Conservation (phyloP, 2,888 invertebrate genomes). For the Notodonta ziczac region DNA sequence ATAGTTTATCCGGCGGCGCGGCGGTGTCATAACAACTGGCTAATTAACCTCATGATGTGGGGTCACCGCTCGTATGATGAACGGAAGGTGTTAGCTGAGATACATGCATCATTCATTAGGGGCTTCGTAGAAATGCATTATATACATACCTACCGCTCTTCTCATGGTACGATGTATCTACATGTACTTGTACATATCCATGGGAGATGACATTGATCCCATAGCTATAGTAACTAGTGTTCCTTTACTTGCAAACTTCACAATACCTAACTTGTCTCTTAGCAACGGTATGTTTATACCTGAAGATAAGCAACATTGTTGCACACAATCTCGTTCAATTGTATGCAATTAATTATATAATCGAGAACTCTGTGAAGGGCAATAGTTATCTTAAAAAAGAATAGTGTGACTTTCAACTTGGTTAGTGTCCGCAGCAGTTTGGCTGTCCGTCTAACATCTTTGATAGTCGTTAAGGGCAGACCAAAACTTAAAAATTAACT, state of each 20-base stretch:
- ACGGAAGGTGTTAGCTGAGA: not conserved
- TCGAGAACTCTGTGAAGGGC: not conserved
- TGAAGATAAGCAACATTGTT: constrained; percentile 1
- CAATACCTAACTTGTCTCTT: not conserved
- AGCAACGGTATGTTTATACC: not conserved
- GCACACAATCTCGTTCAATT: not conserved
- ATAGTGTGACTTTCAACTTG: not conserved
- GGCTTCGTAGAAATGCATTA: not conserved
- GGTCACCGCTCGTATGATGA: not conserved
- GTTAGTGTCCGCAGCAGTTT: no score
- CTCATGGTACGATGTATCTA: no score
- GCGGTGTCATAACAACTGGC: not conserved
- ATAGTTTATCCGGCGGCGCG: not conserved
- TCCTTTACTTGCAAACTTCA: no score
- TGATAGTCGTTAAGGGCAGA: no score
- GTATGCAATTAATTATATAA: not conserved
- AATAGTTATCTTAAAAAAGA: not conserved
- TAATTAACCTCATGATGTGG: constrained; percentile 1
- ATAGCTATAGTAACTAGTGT: no score
- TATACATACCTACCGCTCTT: no score
- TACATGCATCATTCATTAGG: not conserved
- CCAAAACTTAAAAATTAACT: no score
- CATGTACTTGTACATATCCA: no score
- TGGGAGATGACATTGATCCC: no score
- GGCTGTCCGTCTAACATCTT: no score